Conservation (phyloP, 2,113 vertebrate genomes). For the Catharus minimus region DNA sequence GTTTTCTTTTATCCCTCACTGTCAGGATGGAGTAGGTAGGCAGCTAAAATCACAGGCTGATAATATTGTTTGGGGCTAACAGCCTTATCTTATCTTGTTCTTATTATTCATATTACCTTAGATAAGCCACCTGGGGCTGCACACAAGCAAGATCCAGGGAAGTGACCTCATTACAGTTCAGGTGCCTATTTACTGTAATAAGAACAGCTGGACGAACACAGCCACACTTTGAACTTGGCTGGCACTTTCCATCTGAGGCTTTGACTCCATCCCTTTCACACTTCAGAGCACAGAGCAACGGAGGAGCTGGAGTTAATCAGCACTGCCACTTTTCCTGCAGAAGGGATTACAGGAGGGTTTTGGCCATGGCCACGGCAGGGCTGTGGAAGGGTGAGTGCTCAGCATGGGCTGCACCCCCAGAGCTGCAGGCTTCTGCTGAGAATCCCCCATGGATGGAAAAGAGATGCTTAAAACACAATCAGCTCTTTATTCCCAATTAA, state of each 20-base stretch:
- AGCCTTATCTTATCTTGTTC: conserved; percentile 51
- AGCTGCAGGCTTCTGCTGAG: neutral
- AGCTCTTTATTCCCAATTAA: neutral
- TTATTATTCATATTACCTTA: conserved; percentile 30
- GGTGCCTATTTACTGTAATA: conserved; percentile 28
- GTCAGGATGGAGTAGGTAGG: conserved; percentile 43
- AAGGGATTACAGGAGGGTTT: neutral
- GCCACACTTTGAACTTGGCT: conserved; percentile 5
- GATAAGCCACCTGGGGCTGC: conserved; percentile 42
- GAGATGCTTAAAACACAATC: neutral
- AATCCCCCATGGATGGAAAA: accelerated
- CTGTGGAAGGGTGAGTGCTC: neutral
- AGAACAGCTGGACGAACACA: conserved; percentile 44
- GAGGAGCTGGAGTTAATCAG: neutral
- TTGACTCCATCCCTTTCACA: conserved; percentile 12
- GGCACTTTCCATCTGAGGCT: conserved; percentile 11
- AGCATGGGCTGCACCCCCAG: neutral
- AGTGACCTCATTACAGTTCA: conserved; percentile 65
- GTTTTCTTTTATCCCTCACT: conserved; percentile 17
- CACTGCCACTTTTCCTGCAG: neutral
- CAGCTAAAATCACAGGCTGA: conserved; percentile 42
- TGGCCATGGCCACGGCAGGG: accelerated
- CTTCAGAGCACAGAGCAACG: neutral
- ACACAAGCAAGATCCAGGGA: conserved; percentile 27
- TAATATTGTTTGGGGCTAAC: conserved; percentile 37